Evolutionary conservation across 2,888 invertebrate genomes (phyloP).

Genomic region (Halocaridina rubra): DNA sequence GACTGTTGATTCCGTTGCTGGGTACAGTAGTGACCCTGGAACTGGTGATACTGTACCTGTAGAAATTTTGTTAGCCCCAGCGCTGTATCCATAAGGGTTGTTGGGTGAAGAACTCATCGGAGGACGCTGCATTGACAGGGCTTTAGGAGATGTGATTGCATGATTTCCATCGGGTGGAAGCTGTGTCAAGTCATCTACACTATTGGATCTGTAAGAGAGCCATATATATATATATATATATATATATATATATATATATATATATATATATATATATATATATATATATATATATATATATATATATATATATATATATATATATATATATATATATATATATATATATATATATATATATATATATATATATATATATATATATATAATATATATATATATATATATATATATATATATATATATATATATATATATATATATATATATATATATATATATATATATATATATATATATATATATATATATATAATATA

Average conservation of each 20-base stretch:
- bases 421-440: slow-evolving; percentile 19
- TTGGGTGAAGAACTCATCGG: slow-evolving; percentile 25
- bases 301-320: not conserved
- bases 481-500: too few relatives aligned
- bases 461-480: too few relatives aligned
- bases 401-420: slow-evolving; percentile 19
- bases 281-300: not conserved
- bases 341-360: not conserved
- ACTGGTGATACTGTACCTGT: slow-evolving; percentile 39
- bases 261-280: too few relatives aligned
- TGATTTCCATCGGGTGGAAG: slow-evolving; percentile 53
- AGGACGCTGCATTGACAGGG: slow-evolving; percentile 41
- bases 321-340: not conserved
- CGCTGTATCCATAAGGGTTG: slow-evolving; percentile 29
- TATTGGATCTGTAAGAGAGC: slow-evolving; percentile 39
- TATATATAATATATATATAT: slow-evolving; percentile 6
- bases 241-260: not conserved
- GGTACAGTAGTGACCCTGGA: slow-evolving; percentile 33
- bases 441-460: not conserved
- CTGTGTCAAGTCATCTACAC: slow-evolving; percentile 60
- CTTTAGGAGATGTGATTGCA: slow-evolving; percentile 18
- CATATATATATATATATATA: not conserved
- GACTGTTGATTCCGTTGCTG: slow-evolving; percentile 52
- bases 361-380: not conserved
- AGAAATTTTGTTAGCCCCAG: not conserved